Conservation (phyloP, 2,797 vertebrate genomes). For the Danio choprae region DNA sequence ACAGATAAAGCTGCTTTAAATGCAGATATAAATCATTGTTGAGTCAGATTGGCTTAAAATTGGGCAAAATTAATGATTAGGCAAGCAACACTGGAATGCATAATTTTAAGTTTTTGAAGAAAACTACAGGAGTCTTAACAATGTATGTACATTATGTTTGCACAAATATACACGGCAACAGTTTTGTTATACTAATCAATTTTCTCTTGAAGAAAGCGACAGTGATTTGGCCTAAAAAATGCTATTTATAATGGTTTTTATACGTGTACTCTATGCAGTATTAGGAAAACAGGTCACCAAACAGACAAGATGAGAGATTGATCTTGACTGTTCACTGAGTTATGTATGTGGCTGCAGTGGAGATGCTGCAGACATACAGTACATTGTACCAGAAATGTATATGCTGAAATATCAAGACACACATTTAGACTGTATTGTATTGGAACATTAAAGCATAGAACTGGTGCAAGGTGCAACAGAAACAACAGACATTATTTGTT, state of each 20-base stretch:
- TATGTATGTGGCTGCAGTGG: conserved; percentile 24
- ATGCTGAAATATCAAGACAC: conserved; percentile 37
- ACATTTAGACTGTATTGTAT: neutral
- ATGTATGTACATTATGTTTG: conserved; percentile 1
- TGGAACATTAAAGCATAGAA: neutral
- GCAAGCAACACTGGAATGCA: neutral
- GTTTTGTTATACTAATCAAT: neutral
- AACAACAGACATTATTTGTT: neutral
- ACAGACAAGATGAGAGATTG: neutral
- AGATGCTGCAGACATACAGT: conserved; percentile 2
- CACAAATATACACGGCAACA: neutral
- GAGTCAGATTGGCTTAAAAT: conserved; percentile 8
- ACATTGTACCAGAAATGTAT: neutral
- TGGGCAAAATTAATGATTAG: neutral
- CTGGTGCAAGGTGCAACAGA: neutral
- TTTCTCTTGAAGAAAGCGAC: neutral
- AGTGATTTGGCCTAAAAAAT: neutral
- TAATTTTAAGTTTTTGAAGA: neutral
- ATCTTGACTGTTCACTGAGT: conserved; percentile 44
- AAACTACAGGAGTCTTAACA: neutral
- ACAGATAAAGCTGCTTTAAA: conserved; percentile 17
- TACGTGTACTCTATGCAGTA: neutral
- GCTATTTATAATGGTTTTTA: neutral
- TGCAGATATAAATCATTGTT: neutral
- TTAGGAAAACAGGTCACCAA: neutral